These are phyloP conservation scores for Fratercula arctica DNA, from an alignment of 2,797 vertebrate species.

Conservation along the genomic window DNA sequence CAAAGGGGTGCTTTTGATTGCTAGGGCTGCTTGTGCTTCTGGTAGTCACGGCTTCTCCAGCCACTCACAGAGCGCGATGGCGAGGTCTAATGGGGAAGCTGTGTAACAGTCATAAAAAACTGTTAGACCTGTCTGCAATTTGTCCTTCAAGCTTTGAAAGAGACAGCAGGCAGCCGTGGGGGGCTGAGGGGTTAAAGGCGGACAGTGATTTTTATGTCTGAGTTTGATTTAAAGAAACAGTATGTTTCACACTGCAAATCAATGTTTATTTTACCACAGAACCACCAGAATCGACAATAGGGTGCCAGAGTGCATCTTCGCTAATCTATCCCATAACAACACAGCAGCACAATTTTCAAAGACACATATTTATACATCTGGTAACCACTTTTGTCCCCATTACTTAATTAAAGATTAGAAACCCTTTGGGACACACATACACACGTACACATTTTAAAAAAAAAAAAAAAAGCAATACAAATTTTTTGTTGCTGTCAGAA, in stretches of 20 bases:
- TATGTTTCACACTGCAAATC: constrained; percentile 46
- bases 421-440: neutral
- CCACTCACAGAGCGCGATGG: neutral
- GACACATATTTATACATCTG: neutral
- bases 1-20: neutral
- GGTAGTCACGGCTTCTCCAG: neutral
- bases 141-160: neutral
- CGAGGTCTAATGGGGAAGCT: neutral
- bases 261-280: constrained; percentile 53
- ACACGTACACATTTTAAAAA: neutral
- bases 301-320: neutral
- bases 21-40: constrained; percentile 29
- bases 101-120: neutral
- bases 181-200: constrained; percentile 5
- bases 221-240: constrained; percentile 23
- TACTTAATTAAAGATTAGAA: neutral
- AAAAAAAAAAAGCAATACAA: neutral
- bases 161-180: neutral
- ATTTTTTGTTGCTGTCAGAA: neutral
- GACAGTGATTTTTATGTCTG: constrained; percentile 20
- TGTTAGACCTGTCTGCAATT: neutral
- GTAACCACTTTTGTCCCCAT: neutral
- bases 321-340: neutral
- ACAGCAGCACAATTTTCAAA: neutral
- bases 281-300: neutral